phyloP scores from a whole-genome alignment of 1,140 invertebrate species.

The Saccostrea echinata region DNA sequence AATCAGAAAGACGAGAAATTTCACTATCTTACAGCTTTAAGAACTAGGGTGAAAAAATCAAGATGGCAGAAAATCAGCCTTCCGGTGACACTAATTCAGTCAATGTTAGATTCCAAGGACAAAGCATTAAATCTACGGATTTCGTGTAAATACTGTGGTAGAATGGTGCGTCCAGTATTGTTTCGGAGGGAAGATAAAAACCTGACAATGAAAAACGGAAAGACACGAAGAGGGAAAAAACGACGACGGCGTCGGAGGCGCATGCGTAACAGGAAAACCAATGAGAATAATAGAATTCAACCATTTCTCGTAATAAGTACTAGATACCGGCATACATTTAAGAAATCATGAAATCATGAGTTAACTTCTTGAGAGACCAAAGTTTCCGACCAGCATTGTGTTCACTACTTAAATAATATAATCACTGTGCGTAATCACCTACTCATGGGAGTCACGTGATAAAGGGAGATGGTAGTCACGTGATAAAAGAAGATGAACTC shows the following conservation, averaged over 20 bases:
- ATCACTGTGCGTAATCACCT: no score
- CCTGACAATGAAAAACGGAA: constrained; percentile 8
- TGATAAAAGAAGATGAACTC: no score
- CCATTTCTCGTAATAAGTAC: constrained; percentile 59
- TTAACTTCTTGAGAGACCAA: neutral
- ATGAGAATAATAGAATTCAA: constrained; percentile 39
- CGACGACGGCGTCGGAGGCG: neutral
- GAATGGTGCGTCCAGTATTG: constrained; percentile 49
- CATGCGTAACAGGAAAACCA: neutral
- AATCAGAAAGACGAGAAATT: constrained; percentile 33
- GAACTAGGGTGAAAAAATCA: constrained; percentile 57
- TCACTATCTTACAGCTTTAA: constrained; percentile 53
- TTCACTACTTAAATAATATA: neutral
- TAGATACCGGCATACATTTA: constrained; percentile 41
- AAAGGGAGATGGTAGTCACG: no score
- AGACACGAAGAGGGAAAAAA: constrained; percentile 36
- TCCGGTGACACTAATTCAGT: constrained; percentile 56
- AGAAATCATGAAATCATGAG: neutral
- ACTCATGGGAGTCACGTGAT: no score
- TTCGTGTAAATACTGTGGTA: constrained; percentile 51
- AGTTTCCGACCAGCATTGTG: neutral
- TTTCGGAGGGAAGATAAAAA: constrained; percentile 27
- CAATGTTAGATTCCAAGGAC: constrained; percentile 53
- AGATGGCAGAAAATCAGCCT: constrained; percentile 58
- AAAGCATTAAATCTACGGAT: constrained; percentile 45